Base-by-base conservation (phyloP, 1,140 invertebrate species). In the Acromyrmex heyeri region DNA sequence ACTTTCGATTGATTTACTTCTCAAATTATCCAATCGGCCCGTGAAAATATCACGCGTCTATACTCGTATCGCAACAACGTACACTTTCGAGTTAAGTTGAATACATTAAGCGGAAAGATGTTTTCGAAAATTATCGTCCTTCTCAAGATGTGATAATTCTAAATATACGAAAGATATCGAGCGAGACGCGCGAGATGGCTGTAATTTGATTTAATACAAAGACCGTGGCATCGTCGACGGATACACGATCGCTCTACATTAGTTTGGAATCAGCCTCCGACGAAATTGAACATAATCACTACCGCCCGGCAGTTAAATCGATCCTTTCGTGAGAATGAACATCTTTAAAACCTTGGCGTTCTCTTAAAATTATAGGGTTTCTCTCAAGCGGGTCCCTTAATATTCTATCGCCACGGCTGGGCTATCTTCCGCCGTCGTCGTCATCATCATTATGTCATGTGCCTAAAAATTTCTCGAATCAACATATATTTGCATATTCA, bases 401-500 rank as follows among this genome's bases (percentile, higher is more conserved):
- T 91, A 91, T 91, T 91, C 90, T 90, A 91, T 91, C 89, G 90
- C 73, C 83, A 85, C 70, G 64, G 59, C 59, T 21, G 59, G 44
- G 62, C 59, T 59, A 67, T 81, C 53, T 77, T 50, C 48, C 72
- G 30, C 34, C 69, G 48, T 18, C 50, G 48, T 76, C 72, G 18
- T 76, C 70, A 21, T 67, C 89, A 88, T 91, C 89, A 91, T 91
- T 91, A 91, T 90, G 90, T 91, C 90, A 90, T 86, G 86, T 34
- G 76, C 70, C 72, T 86, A 88, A 91, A 87, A 88, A 90, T 88
- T 79, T 86, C 53, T 73, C 89, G 73, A 69, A 88, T 88, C 87
- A 88, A 91, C 89, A 81, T 91, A 88, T 55, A 90, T 91, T 90
- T 91, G 87, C 89, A 91, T 91, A 90, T 79, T 79, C 64, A 76